Evolutionary conservation across 2,113 vertebrate species (phyloP).

Genomic region (Oncorhynchus gorbuscha): DNA sequence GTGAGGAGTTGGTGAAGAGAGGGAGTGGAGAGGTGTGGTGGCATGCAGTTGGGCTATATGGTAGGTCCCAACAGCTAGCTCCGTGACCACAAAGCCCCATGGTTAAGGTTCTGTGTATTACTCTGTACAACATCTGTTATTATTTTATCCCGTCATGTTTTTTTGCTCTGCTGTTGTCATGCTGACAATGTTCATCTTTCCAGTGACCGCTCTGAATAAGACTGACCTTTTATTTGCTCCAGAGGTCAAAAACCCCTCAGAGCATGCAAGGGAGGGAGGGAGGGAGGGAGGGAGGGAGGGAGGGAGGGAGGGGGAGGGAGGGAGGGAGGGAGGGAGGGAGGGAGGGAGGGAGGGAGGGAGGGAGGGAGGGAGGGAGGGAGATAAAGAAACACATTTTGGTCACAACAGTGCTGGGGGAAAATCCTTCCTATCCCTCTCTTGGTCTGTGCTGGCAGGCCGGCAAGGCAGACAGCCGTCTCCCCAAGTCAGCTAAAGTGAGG

Average conservation of each 20-base stretch:
- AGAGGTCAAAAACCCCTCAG: conserved; percentile 2
- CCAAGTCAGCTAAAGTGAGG: conserved; percentile 41
- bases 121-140: not conserved
- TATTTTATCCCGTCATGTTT: too few species aligned
- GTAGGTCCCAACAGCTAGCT: not conserved
- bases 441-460: too few species aligned
- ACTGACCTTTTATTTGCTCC: conserved; percentile 11
- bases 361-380: not conserved
- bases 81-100: not conserved
- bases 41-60: not conserved
- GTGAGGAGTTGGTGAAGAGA: not conserved
- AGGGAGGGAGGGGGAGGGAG: not conserved
- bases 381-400: not conserved
- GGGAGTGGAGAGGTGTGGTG: not conserved
- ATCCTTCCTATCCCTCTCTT: conserved; percentile 8
- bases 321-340: not conserved
- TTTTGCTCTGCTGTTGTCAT: too few species aligned
- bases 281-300: not conserved
- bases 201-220: conserved; percentile 23
- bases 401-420: not conserved
- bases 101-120: not conserved
- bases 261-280: not conserved
- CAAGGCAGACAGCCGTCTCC: conserved; percentile 7
- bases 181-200: not conserved
- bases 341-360: not conserved